These are phyloP conservation scores for Drosophila ohnishii DNA, from an alignment of 1,140 invertebrate species.

Conservation along the genomic window DNA sequence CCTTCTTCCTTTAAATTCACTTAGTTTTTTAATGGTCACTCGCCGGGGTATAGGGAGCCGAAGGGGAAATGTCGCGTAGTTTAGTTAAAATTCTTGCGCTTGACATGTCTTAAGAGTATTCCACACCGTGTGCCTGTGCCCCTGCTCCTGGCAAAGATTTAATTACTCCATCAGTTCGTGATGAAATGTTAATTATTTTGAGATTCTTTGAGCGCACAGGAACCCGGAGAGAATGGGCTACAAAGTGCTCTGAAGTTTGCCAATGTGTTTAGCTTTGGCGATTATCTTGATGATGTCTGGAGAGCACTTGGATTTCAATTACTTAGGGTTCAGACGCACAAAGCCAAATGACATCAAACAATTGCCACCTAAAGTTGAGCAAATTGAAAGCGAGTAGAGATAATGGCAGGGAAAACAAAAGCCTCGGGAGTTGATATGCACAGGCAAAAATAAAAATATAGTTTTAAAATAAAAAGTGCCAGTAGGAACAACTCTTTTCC, in stretches of 20 bases:
- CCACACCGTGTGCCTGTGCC: background rate
- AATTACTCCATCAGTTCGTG: conserved; percentile 59
- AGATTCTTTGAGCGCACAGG: conserved; percentile 7
- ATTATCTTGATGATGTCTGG: conserved; percentile 28
- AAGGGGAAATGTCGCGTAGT: conserved; percentile 3
- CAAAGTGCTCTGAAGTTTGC: conserved; percentile 24
- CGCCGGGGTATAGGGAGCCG: background rate
- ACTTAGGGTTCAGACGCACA: conserved; percentile 42
- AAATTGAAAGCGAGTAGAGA: conserved; percentile 45
- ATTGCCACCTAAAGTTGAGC: conserved; percentile 35
- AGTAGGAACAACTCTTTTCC: background rate
- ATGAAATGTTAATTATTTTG: conserved; percentile 47
- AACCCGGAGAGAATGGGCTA: conserved; percentile 1
- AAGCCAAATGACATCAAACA: conserved; percentile 25
- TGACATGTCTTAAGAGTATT: conserved; percentile 9
- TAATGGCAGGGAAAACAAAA: conserved; percentile 39
- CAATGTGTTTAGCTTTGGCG: conserved; percentile 26
- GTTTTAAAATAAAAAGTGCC: background rate
- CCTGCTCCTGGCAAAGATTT: conserved; percentile 40
- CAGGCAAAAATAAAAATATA: background rate
- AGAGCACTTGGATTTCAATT: conserved; percentile 61
- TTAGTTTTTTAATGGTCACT: conserved; percentile 29
- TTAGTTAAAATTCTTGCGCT: conserved; percentile 26
- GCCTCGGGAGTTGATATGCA: conserved; percentile 9
- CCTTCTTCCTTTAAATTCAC: background rate